Conservation (phyloP, 2,113 vertebrate genomes). For the Hydrolagus affinis region DNA sequence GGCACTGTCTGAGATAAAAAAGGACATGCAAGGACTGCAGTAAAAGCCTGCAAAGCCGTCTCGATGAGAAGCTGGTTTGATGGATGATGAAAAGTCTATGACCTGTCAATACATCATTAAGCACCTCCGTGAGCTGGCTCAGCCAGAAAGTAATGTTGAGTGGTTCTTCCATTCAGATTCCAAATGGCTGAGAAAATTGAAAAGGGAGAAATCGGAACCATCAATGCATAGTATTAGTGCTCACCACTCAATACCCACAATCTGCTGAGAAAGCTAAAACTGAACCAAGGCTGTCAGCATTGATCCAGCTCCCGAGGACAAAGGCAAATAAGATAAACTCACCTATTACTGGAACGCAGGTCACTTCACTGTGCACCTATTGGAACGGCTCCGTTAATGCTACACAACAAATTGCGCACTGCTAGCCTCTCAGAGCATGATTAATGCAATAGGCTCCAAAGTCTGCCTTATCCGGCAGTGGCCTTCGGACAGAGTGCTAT, state of each 20-base stretch:
- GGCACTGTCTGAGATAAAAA: conserved; percentile 7
- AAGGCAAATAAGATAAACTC: conserved; percentile 34
- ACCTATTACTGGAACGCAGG: neutral
- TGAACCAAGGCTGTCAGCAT: conserved; percentile 10
- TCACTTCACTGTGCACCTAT: conserved; percentile 3
- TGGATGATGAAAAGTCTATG: conserved; percentile 14
- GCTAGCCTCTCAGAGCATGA: conserved; percentile 28
- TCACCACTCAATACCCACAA: conserved; percentile 23
- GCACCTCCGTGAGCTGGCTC: conserved; percentile 25
- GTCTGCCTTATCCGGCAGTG: neutral
- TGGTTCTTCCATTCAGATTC: conserved; percentile 22
- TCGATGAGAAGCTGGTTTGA: conserved; percentile 18
- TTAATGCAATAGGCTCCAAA: conserved; percentile 29
- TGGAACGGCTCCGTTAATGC: neutral
- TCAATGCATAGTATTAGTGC: conserved; percentile 14
- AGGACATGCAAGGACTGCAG: neutral
- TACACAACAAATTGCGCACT: conserved; percentile 6
- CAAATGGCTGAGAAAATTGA: conserved; percentile 26
- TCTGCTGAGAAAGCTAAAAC: neutral
- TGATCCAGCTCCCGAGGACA: conserved; percentile 28
- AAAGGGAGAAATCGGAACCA: conserved; percentile 21
- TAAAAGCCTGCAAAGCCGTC: conserved; percentile 18
- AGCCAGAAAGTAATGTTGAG: conserved; percentile 14
- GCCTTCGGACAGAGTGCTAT: neutral
- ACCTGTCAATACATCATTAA: conserved; percentile 24